Conservation (phyloP, 2,888 invertebrate species). For the Synergus gifuensis region DNA sequence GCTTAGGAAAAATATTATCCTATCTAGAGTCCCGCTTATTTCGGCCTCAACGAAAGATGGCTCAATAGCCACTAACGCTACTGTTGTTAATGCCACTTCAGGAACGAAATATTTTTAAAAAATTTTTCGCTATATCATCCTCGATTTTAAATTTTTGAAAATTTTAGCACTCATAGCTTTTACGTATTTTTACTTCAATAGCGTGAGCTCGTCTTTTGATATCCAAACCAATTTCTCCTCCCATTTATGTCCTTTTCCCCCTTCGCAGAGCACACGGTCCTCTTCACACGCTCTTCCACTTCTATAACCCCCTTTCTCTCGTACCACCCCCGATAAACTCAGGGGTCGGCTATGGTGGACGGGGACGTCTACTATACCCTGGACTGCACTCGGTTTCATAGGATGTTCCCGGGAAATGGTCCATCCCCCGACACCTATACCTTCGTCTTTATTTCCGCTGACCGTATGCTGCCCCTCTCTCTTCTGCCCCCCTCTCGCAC, state of each 20-base stretch:
- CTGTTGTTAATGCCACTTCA: neutral
- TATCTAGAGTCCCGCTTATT: neutral
- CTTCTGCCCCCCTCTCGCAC: neutral
- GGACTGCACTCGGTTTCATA: slow-evolving; percentile 73
- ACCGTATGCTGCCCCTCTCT: slow-evolving; percentile 59
- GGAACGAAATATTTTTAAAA: no score
- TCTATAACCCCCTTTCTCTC: slow-evolving; percentile 56
- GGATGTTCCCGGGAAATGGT: slow-evolving; percentile 73
- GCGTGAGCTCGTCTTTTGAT: slow-evolving; percentile 60
- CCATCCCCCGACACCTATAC: slow-evolving; percentile 74
- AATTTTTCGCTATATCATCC: no score
- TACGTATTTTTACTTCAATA: slow-evolving; percentile 54
- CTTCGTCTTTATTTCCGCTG: slow-evolving; percentile 73
- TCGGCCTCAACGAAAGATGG: neutral
- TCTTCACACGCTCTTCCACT: slow-evolving; percentile 71
- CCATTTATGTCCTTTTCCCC: slow-evolving; percentile 48
- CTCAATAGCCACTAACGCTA: neutral
- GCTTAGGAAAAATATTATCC: neutral
- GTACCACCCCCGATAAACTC: slow-evolving; percentile 65
- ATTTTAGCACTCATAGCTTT: slow-evolving; percentile 39
- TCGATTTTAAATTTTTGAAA: neutral
- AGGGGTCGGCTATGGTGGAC: slow-evolving; percentile 56
- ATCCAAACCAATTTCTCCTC: slow-evolving; percentile 61
- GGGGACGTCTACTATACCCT: slow-evolving; percentile 65
- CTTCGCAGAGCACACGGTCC: slow-evolving; percentile 52